A percentile compares a stretch with the other conserved stretches of the same genome.
These are phyloP conservation scores for Hippocampus kuda DNA, from an alignment of 2,797 vertebrate species.

Conservation along the genomic window DNA sequence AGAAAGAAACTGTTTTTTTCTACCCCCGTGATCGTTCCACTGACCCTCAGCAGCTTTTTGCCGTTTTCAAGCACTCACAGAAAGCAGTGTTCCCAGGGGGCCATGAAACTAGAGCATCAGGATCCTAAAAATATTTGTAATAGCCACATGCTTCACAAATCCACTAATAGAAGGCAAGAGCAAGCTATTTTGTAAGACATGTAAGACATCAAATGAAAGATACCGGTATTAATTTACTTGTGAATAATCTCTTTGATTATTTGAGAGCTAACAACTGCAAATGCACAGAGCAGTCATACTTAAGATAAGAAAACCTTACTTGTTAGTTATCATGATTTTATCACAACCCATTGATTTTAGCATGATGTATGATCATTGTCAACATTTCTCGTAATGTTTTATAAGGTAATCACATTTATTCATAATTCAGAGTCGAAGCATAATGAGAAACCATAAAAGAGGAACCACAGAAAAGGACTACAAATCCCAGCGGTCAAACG, in stretches of 20 bases:
- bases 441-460: too few relatives aligned
- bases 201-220: neutral
- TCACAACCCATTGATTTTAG: too few relatives aligned
- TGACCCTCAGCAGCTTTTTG: constrained; percentile 2
- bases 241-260: neutral
- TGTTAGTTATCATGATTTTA: too few relatives aligned
- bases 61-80: constrained; percentile 23
- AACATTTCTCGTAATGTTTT: too few relatives aligned
- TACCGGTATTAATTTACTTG: neutral
- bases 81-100: constrained; percentile 36
- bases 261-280: too few relatives aligned
- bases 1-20: neutral
- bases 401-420: too few relatives aligned
- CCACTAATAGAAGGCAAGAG: neutral
- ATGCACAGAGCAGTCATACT: too few relatives aligned
- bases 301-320: too few relatives aligned
- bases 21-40: neutral
- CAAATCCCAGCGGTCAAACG: too few relatives aligned
- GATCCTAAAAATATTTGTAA: constrained; percentile 55
- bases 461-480: too few relatives aligned
- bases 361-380: too few relatives aligned
- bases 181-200: neutral
- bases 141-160: constrained; percentile 24
- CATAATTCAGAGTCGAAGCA: too few relatives aligned
- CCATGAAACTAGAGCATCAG: constrained; percentile 49